Evolutionary conservation across 2,888 invertebrate species (phyloP), one percentile per base, ranked within the genome.

Genomic region (Erpobdella octoculata): DNA sequence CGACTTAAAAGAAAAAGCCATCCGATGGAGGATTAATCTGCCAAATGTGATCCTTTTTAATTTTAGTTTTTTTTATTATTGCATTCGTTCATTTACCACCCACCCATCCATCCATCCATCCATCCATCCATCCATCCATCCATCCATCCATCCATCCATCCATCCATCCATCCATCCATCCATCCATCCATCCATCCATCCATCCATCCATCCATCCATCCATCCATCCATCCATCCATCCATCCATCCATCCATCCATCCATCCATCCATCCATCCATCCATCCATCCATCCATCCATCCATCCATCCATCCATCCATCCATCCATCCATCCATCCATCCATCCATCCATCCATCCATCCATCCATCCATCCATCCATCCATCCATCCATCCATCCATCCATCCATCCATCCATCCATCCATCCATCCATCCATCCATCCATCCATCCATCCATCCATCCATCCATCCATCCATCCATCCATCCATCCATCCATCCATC

Each of bases 191-290:
- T 48, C 48, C 48, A 48, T 6, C 4, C 48, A 48, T 48, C 48
- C 48, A 48, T 48, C 48, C 48, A 48, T 48, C 48, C 48, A 48
- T 48, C 48, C 48, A 48, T 48, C 48, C 48, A 41, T 48, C 48
- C 48, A 6, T 48, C 48, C 12, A 48, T 48, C 4, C 12, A 6
- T 12, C 12, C 48, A 6, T 48, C 48, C 41, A 41, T 41, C 41
- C 41, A 41, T 41, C 41, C 41, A 41, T 41, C 41, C 41, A 41
- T 41, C 41, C 41, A 41, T 41, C 41, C 41, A 41, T 41, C 41
- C 41, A 41, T 41, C 41, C 41, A 41, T 41, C 41, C 41, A 41
- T 41, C 41, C 41, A 41, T 41, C 41, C 41, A 41, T 41, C 41
- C 41, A 41, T 41, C 41, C 41, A 41, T 41, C 41, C 41, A 41